A percentile compares a stretch with the other conserved stretches of the same genome.
Conservation (phyloP, 1,140 invertebrate genomes). For the Papilio helenus region DNA sequence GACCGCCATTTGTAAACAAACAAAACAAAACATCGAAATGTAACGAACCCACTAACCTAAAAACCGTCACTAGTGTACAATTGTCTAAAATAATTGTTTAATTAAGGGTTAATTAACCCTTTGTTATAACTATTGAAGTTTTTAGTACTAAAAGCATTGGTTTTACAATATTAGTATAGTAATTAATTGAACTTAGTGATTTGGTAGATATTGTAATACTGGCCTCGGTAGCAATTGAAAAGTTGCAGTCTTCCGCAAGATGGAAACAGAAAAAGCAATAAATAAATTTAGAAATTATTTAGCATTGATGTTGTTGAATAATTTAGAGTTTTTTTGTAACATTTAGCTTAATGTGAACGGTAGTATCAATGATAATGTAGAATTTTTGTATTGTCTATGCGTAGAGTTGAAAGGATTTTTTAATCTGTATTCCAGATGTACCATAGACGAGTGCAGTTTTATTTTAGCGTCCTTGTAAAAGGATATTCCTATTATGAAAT, state of each 20-base stretch:
- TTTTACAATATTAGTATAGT: slow-evolving; percentile 2
- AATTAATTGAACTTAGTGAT: background rate
- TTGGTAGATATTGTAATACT: background rate
- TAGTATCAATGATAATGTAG: slow-evolving; percentile 27
- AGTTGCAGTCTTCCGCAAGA: slow-evolving; percentile 55
- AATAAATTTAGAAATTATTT: slow-evolving; percentile 54
- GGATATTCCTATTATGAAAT: slow-evolving; percentile 5
- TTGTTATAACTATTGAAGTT: background rate
- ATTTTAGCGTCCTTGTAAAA: background rate
- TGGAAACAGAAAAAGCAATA: slow-evolving; percentile 59
- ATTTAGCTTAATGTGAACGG: slow-evolving; percentile 51
- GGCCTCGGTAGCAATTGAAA: slow-evolving; percentile 16
- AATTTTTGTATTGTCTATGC: slow-evolving; percentile 28
- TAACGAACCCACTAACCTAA: no score
- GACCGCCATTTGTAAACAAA: no score
- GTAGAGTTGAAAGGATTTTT: background rate
- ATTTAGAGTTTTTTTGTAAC: slow-evolving; percentile 57
- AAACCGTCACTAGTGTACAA: no score
- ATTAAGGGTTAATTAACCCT: background rate
- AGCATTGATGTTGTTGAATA: slow-evolving; percentile 40
- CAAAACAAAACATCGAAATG: no score
- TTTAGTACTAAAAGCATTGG: background rate
- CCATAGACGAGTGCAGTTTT: slow-evolving; percentile 11
- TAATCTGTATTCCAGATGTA: slow-evolving; percentile 3
- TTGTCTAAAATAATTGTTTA: background rate